Evolutionary conservation across 2,888 invertebrate genomes (phyloP).

Genomic region (Caenorhabditis sp.): DNA sequence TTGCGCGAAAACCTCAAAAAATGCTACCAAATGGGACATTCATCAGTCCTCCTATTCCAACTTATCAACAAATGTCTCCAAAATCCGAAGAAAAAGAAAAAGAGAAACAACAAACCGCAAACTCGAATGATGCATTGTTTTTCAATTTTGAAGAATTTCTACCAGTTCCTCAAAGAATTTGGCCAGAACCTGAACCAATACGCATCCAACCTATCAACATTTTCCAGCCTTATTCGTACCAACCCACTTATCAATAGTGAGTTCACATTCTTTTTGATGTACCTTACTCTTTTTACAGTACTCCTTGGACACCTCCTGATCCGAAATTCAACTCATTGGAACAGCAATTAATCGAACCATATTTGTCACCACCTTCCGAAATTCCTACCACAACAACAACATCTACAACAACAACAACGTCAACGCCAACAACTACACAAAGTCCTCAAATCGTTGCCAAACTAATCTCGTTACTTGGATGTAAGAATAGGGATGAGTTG

Average conservation of each 20-base stretch:
- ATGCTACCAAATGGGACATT: constrained; percentile 34
- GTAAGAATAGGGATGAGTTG: constrained; percentile 55
- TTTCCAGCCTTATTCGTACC: constrained; percentile 20
- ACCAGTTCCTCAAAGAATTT: constrained; percentile 32
- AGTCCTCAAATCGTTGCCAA: constrained; percentile 15
- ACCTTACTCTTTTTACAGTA: not conserved
- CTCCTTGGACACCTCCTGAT: not conserved
- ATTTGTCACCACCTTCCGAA: not conserved
- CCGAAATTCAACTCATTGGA: not conserved
- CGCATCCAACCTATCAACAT: constrained; percentile 30
- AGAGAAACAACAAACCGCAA: too few species aligned
- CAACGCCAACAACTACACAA: not conserved
- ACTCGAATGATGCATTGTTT: not conserved
- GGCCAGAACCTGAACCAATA: constrained; percentile 35
- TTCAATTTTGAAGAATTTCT: constrained; percentile 17
- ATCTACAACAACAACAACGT: not conserved
- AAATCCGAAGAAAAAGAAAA: not conserved
- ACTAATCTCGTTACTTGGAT: constrained; percentile 38
- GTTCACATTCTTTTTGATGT: not conserved
- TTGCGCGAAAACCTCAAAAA: constrained; percentile 19
- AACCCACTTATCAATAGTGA: constrained; percentile 15
- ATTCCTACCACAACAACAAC: not conserved
- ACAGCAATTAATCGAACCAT: not conserved
- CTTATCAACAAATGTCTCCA: constrained; percentile 13
- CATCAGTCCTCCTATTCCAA: constrained; percentile 31